These are phyloP conservation scores for Pandemis cinnamomeana DNA, from an alignment of 2,888 invertebrate genomes.

Conservation along the genomic window DNA sequence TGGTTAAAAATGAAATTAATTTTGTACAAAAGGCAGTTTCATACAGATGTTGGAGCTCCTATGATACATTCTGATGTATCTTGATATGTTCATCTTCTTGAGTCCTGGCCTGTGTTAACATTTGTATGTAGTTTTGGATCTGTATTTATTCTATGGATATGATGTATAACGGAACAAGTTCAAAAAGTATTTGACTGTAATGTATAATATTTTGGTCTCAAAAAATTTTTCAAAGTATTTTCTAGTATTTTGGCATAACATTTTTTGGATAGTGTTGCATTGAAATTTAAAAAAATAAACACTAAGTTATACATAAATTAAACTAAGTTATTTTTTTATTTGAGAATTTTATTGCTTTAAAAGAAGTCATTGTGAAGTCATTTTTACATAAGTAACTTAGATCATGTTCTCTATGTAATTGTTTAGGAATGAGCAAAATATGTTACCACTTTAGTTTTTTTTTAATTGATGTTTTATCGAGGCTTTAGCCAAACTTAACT, in stretches of 20 bases:
- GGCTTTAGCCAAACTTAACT: not conserved
- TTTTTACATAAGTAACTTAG: too few relatives aligned
- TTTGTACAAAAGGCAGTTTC: not conserved
- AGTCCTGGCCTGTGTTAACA: too few relatives aligned
- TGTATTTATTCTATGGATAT: not conserved
- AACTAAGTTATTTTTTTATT: not conserved
- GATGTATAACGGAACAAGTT: not conserved
- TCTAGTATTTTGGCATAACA: not conserved
- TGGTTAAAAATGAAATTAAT: not conserved
- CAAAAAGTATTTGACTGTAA: not conserved
- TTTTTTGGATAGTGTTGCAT: not conserved
- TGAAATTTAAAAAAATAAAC: too few relatives aligned
- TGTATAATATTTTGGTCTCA: conserved; percentile 3
- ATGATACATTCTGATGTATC: not conserved
- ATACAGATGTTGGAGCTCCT: not conserved
- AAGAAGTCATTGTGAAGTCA: not conserved
- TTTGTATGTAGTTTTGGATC: not conserved
- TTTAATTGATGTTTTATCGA: not conserved
- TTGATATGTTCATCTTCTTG: too few relatives aligned
- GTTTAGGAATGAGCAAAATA: not conserved
- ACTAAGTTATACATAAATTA: not conserved
- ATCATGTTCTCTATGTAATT: too few relatives aligned
- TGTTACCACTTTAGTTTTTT: not conserved
- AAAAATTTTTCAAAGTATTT: not conserved
- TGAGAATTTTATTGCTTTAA: not conserved